phyloP scores from a whole-genome alignment of 37 sponge, comb jelly and placozoan species.

The Eunapius fragilis region DNA sequence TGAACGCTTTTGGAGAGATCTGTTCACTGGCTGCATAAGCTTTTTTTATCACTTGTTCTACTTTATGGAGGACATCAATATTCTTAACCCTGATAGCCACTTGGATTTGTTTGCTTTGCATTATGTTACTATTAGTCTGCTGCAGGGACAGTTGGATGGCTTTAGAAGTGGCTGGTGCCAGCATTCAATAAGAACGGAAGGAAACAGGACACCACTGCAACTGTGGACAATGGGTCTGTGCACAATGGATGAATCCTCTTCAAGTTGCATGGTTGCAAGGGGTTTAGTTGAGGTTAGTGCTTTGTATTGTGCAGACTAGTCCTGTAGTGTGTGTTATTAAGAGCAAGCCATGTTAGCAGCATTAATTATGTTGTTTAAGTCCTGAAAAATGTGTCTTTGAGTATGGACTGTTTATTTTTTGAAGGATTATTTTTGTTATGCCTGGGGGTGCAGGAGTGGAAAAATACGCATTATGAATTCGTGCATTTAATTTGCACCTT shows the following conservation, averaged over 20 bases:
- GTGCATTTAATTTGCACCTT: not conserved
- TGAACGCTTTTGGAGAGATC: slow-evolving; percentile 72
- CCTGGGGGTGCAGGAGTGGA: too few relatives aligned
- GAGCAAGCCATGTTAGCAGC: too few relatives aligned
- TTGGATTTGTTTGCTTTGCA: slow-evolving; percentile 60
- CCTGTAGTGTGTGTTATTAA: too few relatives aligned
- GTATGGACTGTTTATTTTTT: too few relatives aligned
- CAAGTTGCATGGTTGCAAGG: not conserved
- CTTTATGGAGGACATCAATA: slow-evolving; percentile 41
- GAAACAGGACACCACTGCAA: slow-evolving; percentile 52
- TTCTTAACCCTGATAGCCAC: slow-evolving; percentile 24
- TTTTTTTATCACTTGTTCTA: slow-evolving; percentile 56
- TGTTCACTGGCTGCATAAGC: slow-evolving; percentile 50
- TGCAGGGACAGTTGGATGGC: slow-evolving; percentile 36
- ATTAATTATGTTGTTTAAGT: too few relatives aligned
- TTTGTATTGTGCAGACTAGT: too few relatives aligned
- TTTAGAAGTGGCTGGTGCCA: slow-evolving; percentile 51
- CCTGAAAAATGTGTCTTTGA: too few relatives aligned
- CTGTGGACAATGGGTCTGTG: slow-evolving; percentile 49
- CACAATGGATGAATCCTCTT: not conserved
- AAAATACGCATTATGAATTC: too few relatives aligned
- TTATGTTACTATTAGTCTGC: slow-evolving; percentile 39
- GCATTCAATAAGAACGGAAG: slow-evolving; percentile 38
- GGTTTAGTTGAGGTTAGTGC: slow-evolving; percentile 3
- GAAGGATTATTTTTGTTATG: too few relatives aligned